Evolutionary conservation across 2,797 vertebrate genomes (phyloP), one percentile per base, ranked within the genome.

Genomic region (Austrolebias charrua): DNA sequence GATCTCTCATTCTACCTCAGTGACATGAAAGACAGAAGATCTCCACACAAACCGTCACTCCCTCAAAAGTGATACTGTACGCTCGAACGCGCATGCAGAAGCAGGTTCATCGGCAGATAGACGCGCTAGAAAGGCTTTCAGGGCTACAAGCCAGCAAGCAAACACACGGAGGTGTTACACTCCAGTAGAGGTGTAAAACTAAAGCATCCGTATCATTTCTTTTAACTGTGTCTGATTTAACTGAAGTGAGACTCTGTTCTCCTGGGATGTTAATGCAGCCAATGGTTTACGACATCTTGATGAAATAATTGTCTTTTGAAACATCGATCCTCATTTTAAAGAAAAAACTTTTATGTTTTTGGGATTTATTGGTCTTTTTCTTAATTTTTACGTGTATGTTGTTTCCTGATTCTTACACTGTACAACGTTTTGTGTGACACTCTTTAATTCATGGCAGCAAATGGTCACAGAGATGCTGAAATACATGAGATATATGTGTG

Each of bases 1-100:
- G 70, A 81, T 77, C 82, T 88, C 79, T 85, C 87, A 88, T 86
- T 90, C 90, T 92, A 92, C 91, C 91, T 92, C 91, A 91, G 80
- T 79, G 61, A 85, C 85, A 82, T 73, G 73, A 48, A 71, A 66
- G 48, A 68, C 62, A 68, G 65, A 77, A 66, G 47, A 75, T 81
- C 80, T 64, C 65, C 63, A 13, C 58, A n/a, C 50, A 60, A 68
- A 75, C 54, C 69, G 75, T 75, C 76, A 60, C 79, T 79, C 83
- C 57, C 28, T 61, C 75, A 62, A 48, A 73, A 73, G 53, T 58
- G 29, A 81, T 71, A 56, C 38, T 56, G 19, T 51, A 47, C 47
- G 24, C 35, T 31, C 56, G 63, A 52, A 60, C 51, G 63, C 49
- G 66, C 56, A 63, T 29, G 50, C 48, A 65, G 63, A 63, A 18